These are phyloP conservation scores for Brienomyrus brachyistius DNA, from an alignment of 2,113 vertebrate genomes.

Conservation along the genomic window DNA sequence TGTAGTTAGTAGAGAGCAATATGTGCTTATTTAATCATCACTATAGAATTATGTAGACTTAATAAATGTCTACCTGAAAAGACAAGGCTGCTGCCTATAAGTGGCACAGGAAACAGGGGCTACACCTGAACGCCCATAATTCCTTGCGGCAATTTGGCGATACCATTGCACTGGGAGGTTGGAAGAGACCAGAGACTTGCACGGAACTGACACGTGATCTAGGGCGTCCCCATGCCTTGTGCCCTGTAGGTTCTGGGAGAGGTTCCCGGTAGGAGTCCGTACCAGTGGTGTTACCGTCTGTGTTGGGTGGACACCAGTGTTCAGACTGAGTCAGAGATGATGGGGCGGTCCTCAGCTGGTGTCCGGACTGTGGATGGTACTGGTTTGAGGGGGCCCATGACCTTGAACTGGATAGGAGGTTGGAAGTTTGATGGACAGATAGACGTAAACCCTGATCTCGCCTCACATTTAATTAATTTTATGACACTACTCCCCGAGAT, in stretches of 20 bases:
- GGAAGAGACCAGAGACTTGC: background rate
- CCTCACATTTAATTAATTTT: background rate
- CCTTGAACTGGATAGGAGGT: background rate
- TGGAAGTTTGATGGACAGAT: background rate
- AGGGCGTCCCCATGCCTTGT: background rate
- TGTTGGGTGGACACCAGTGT: background rate
- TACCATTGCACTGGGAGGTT: background rate
- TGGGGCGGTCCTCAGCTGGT: background rate
- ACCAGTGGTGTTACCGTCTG: background rate
- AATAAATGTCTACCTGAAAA: background rate
- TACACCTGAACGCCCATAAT: background rate
- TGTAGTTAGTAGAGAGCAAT: background rate
- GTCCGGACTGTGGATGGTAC: background rate
- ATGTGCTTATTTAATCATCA: background rate
- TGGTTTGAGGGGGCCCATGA: background rate
- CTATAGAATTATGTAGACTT: background rate
- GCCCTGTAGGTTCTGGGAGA: background rate
- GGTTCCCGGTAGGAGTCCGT: background rate
- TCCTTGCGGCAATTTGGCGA: background rate
- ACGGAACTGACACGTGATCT: background rate
- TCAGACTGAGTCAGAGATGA: background rate
- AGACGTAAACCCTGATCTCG: background rate
- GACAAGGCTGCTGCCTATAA: background rate
- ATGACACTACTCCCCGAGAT: background rate
- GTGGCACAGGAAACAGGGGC: background rate